Conservation (phyloP, 2,113 vertebrate species). For the Plecturocebus donacophilus region DNA sequence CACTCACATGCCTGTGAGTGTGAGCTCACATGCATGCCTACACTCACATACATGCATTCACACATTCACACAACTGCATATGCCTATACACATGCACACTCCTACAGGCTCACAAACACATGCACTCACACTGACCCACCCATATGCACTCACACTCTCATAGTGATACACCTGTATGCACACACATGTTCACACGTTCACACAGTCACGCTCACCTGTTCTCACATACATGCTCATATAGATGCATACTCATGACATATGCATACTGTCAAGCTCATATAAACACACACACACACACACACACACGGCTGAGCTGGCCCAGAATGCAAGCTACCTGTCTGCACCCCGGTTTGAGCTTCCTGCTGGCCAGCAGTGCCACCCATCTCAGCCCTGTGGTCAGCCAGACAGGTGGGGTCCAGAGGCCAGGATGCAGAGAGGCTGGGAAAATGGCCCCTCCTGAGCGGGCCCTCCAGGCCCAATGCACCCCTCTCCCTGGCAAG, state of each 20-base stretch:
- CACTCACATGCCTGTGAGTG: no score
- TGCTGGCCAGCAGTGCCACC: fast-evolving
- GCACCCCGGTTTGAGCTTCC: neutral
- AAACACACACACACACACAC: no score
- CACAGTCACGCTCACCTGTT: neutral
- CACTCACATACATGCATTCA: neutral
- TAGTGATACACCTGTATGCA: neutral
- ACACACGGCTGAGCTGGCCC: neutral
- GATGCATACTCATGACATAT: neutral
- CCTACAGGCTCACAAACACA: no score
- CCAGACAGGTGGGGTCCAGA: neutral
- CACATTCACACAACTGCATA: neutral
- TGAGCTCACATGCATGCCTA: no score
- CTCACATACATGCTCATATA: no score
- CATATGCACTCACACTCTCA: neutral
- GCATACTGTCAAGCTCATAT: no score
- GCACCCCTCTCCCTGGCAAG: fast-evolving
- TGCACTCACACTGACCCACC: neutral
- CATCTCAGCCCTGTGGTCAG: neutral
- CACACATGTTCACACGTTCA: no score
- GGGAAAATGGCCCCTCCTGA: neutral
- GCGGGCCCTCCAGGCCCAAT: fast-evolving
- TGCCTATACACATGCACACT: neutral
- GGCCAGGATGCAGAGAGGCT: neutral
- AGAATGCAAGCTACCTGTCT: neutral